Conservation (phyloP, 30 jellyfish, hydroid and myxozoan genomes). For the Nemopilema nomurai region DNA sequence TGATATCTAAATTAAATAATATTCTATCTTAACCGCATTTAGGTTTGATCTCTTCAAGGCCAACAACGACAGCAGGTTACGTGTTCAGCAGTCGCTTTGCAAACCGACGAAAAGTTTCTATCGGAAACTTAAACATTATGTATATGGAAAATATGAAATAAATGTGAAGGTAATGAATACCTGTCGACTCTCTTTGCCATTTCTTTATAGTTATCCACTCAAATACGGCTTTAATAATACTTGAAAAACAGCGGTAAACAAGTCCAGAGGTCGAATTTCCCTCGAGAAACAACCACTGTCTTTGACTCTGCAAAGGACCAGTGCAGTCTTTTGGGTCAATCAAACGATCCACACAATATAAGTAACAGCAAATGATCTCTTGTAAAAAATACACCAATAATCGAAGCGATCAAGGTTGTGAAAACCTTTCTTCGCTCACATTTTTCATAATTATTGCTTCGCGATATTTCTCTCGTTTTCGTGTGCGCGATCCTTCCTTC, state of each 20-base stretch:
- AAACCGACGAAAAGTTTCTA: too few relatives aligned
- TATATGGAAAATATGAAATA: background rate
- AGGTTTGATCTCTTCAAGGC: background rate
- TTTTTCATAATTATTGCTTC: constrained; percentile 7
- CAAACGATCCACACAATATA: background rate
- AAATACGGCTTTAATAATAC: background rate
- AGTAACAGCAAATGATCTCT: background rate
- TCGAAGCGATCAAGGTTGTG: background rate
- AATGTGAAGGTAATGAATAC: constrained; percentile 2
- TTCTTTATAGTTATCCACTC: background rate
- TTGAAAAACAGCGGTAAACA: background rate
- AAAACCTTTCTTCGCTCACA: constrained; percentile 26
- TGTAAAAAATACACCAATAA: background rate
- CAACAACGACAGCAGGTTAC: background rate
- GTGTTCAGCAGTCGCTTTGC: background rate
- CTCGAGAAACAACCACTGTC: constrained; percentile 21
- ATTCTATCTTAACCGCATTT: too few relatives aligned
- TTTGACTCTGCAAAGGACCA: constrained; percentile 57
- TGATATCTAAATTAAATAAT: too few relatives aligned
- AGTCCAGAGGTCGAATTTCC: constrained; percentile 31
- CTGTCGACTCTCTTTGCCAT: constrained; percentile 59
- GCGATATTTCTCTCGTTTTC: constrained; percentile 3
- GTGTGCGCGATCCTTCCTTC: constrained; percentile 15
- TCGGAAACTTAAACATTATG: too few relatives aligned
- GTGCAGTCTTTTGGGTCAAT: background rate